Conservation (phyloP, 2,888 invertebrate species). For the Copidosoma aretas region DNA sequence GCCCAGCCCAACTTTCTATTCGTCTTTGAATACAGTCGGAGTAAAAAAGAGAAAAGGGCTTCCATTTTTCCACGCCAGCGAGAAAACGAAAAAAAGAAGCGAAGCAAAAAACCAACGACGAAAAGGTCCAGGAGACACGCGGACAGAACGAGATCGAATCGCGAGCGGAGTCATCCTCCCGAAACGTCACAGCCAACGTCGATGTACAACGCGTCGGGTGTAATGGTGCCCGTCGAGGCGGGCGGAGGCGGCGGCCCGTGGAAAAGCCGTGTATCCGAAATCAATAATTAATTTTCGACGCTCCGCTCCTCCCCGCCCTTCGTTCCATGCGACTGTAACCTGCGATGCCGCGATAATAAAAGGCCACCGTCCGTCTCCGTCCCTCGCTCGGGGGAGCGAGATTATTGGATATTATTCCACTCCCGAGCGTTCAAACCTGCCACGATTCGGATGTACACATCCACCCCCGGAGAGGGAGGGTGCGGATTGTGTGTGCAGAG, state of each 20-base stretch:
- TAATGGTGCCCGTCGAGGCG: no score
- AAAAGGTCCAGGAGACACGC: no score
- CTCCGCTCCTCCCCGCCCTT: constrained; percentile 47
- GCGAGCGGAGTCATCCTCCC: constrained; percentile 11
- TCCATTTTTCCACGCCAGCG: no score
- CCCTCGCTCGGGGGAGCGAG: constrained; percentile 54
- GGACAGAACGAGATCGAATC: not conserved
- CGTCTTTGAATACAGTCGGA: not conserved
- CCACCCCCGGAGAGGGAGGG: constrained; percentile 47
- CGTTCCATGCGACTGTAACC: no score
- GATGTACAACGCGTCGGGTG: no score
- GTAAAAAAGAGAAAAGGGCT: not conserved
- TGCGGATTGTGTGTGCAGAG: constrained; percentile 10
- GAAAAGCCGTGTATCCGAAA: constrained; percentile 60
- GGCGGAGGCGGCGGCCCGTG: constrained; percentile 20
- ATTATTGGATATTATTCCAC: constrained; percentile 64
- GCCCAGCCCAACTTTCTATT: not conserved
- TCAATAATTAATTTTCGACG: constrained; percentile 60
- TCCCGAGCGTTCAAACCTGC: constrained; percentile 62
- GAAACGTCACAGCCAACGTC: no score
- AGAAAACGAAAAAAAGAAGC: no score
- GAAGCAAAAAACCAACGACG: no score
- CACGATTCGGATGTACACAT: constrained; percentile 55
- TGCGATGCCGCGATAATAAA: constrained; percentile 60
- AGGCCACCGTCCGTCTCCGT: constrained; percentile 42